Conservation (phyloP, 2,797 vertebrate genomes). For the Pelobates cultripes region DNA sequence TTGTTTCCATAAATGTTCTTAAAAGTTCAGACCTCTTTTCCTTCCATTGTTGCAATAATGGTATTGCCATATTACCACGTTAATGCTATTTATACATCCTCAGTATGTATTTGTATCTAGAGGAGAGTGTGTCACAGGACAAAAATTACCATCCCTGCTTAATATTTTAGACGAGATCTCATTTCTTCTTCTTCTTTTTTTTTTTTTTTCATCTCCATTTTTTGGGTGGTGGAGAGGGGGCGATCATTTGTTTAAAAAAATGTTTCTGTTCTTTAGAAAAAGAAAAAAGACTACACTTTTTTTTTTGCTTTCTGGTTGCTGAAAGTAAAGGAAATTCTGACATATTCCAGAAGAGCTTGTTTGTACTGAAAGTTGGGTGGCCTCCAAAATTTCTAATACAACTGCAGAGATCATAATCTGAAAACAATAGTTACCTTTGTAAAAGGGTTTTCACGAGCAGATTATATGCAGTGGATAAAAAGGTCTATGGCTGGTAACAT, state of each 20-base stretch:
- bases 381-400: constrained; percentile 57
- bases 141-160: no score
- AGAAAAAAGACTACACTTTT: not conserved
- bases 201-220: no score
- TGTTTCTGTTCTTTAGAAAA: no score
- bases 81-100: no score
- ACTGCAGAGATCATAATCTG: constrained; percentile 45
- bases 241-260: no score
- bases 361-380: constrained; percentile 61
- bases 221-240: no score
- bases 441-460: constrained; percentile 31
- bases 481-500: constrained; percentile 18
- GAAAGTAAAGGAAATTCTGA: constrained; percentile 63
- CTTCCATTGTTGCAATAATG: not conserved
- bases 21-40: not conserved
- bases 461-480: constrained; percentile 11
- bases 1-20: not conserved
- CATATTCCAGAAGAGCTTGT: constrained; percentile 61
- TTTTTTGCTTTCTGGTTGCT: constrained; percentile 24
- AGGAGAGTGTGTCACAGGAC: no score
- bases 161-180: no score
- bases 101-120: no score
- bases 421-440: constrained; percentile 56
- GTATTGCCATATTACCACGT: not conserved
- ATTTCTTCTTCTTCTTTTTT: no score